Evolutionary conservation across 2,113 vertebrate genomes (phyloP), one percentile per base, ranked within the genome.

Genomic region (Coptodon rendalli): DNA sequence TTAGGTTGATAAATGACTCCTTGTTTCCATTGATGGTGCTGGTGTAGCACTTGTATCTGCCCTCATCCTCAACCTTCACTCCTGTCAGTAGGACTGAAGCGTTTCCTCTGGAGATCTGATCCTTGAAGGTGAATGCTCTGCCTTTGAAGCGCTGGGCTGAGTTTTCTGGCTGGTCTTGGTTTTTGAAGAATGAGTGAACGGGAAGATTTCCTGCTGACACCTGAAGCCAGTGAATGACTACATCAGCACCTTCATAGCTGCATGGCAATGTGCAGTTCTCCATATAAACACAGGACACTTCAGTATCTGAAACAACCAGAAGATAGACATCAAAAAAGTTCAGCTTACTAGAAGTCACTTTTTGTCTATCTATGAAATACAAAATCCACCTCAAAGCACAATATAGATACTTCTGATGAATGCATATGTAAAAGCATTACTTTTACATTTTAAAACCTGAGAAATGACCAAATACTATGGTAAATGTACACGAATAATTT

Each of bases 141-240:
- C 6, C 5, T 24, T 14, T 38, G 61, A 53, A 83, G 31, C 3
- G 16, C 4, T 7, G 29, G 7, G 5, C 5, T 12, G 10, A 40
- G 38, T 40, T 40, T 36, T 9, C 57, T 52, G 59, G 57, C 5
- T 82, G 81, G 40, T 66, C 57, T 22, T 22, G 7, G 7, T 10
- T 14, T 0, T 5, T 0, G 45, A 66, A 66, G 29, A 22, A 82
- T 2, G 27, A 50, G 43, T 66, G 57, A 5, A 66, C 43, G 10
- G 1, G 1, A 8, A 12, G 9, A 7, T 82, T 1, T 50, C 4
- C 40, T 5, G 2, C 0, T n/a, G 12, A 9, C 16, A 59, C 1
- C 6, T 57, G 2, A 53, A 8, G 22, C 97, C 97, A 97, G 84
- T 97, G 91, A 83, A 98, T 94, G 9, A 96, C 80, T 17, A 81